Evolutionary conservation across 2,888 invertebrate species (phyloP).

Genomic region (Adineta ricciae): DNA sequence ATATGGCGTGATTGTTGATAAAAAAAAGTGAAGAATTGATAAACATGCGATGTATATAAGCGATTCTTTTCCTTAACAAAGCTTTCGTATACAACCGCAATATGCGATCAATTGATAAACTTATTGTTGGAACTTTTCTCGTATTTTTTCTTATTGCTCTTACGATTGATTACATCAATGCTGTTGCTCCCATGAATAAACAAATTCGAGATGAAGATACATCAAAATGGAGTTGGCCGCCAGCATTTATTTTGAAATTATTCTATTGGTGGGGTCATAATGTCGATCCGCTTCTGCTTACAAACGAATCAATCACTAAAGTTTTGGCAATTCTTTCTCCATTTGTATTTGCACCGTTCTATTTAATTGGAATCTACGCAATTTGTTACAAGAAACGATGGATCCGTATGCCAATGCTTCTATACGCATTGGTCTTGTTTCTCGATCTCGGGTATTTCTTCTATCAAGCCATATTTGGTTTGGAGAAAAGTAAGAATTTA

Average conservation of each 20-base stretch:
- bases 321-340: not conserved
- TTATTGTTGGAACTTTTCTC: not conserved
- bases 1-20: no score
- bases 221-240: slow-evolving; percentile 9
- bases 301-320: not conserved
- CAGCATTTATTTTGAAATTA: not conserved
- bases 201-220: not conserved
- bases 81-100: no score
- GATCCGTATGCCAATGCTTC: not conserved
- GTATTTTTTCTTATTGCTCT: not conserved
- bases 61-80: no score
- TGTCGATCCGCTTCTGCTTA: not conserved
- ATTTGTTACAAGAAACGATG: not conserved
- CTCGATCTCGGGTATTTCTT: not conserved
- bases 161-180: not conserved
- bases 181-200: not conserved
- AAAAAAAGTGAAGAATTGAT: no score
- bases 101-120: not conserved
- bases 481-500: not conserved
- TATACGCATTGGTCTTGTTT: not conserved
- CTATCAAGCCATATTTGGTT: not conserved
- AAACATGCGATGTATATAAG: no score
- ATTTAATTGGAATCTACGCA: not conserved
- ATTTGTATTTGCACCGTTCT: slow-evolving; percentile 4
- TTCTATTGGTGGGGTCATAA: slow-evolving; percentile 8